Percentiles rank a stretch among this genome's conserved stretches.
phyloP scores from a whole-genome alignment of 2,113 vertebrate genomes.

The Marmota monax region DNA sequence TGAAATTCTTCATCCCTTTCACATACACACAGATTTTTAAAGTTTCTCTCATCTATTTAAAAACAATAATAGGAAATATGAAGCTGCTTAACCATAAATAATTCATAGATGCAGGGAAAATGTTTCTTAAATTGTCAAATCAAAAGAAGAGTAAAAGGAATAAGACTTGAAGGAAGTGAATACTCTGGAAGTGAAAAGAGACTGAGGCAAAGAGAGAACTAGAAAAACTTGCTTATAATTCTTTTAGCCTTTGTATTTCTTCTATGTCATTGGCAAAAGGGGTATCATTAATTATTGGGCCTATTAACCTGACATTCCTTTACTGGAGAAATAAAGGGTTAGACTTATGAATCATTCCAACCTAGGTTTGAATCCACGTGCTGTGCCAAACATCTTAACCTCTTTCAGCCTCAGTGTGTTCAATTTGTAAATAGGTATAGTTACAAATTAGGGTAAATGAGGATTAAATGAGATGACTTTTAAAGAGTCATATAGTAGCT shows the following conservation, averaged over 20 bases:
- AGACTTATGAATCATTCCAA: neutral
- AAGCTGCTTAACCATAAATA: constrained; percentile 28
- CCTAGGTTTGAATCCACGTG: neutral
- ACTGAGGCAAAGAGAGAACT: neutral
- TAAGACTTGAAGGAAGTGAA: constrained; percentile 10
- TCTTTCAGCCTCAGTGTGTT: neutral
- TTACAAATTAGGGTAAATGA: constrained; percentile 6
- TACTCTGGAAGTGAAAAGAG: neutral
- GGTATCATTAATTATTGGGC: constrained; percentile 5
- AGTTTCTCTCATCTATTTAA: constrained; percentile 37
- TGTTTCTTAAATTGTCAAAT: constrained; percentile 15
- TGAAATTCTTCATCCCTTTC: neutral
- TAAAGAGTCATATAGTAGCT: neutral
- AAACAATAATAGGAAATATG: neutral
- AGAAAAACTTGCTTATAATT: constrained; percentile 29
- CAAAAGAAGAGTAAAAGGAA: constrained; percentile 30
- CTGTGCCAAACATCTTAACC: constrained; percentile 21
- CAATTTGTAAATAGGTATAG: constrained; percentile 29
- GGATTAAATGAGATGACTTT: neutral
- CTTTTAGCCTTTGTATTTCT: constrained; percentile 49
- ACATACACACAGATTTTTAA: neutral
- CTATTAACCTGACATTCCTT: neutral
- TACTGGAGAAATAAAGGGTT: neutral
- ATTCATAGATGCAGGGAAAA: constrained; percentile 31
- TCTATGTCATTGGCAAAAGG: constrained; percentile 23